Base-by-base conservation (phyloP, 2,113 vertebrate species). In the Okapia johnstoni region DNA sequence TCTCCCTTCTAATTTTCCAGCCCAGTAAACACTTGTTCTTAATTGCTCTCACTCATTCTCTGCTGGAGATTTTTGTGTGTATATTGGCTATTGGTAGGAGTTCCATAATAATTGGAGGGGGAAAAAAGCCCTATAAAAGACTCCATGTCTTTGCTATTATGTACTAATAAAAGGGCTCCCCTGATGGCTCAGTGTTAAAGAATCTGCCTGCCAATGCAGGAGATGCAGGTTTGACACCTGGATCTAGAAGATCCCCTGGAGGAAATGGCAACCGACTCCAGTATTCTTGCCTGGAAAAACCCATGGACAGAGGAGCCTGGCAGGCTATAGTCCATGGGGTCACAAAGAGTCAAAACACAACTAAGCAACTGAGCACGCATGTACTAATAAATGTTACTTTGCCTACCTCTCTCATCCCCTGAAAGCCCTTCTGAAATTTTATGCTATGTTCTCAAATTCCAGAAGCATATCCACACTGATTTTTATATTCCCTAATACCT, bases 1-100 rank as follows among this genome's bases (percentile, higher is more conserved):
- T 88, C 28, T 94, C 28, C 33, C 19, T 87, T 84, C 40, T 76
- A 81, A 77, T 96, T 90, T 95, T 60, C n/a, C 63, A 96, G 52
- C 28, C 55, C 6, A 63, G 50, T 96, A 90, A 98, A 90, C 92
- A 97, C 63, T 92, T 97, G 63, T 96, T 94, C 83, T 96, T 96
- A 93, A 91, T 97, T 96, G 96, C 15, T 88, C 87, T 43, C 55
- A 89, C 73, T 89, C 83, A 61, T 89, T 90, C 43, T 96, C 76
- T 60, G 48, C 63, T 90, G 89, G 83, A 96, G 46, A 97, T 60
- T 94, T 93, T 60, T 89, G 73, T 92, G n/a, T 92, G 86, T 70
- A 30, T 96, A 70, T 63, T 97, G 81, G 85, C 50, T 80, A 83
- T 54, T 81, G 80, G 61, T 61, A 89, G 84, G 61, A 96, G 73